Percentiles rank a stretch among this genome's conserved stretches.
Conservation (phyloP, 2,113 vertebrate genomes). For the Marmota monax region DNA sequence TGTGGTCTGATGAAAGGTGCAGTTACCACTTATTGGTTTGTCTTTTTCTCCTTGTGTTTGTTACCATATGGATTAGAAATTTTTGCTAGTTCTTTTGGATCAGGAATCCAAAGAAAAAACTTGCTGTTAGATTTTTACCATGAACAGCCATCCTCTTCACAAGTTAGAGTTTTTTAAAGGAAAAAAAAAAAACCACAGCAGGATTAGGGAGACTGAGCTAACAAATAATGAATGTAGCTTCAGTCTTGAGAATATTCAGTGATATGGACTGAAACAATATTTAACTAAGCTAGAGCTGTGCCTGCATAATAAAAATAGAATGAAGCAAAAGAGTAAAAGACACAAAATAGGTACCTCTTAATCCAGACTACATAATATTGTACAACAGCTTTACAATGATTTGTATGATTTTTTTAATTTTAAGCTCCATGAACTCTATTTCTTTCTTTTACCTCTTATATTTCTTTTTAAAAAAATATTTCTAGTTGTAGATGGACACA, state of each 20-base stretch:
- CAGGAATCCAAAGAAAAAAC: background rate
- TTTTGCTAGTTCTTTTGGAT: background rate
- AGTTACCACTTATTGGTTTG: background rate
- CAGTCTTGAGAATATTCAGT: background rate
- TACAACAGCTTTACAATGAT: background rate
- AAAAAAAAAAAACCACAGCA: background rate
- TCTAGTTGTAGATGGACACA: too few relatives aligned
- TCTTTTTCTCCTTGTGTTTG: background rate
- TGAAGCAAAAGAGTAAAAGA: background rate
- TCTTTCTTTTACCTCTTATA: background rate
- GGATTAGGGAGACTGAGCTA: background rate
- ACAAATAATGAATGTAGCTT: background rate
- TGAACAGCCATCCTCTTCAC: background rate
- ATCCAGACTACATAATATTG: background rate
- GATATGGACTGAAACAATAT: background rate
- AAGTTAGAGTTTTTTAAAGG: background rate
- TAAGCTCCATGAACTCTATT: background rate
- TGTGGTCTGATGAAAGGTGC: background rate
- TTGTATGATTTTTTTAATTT: background rate
- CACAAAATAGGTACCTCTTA: background rate
- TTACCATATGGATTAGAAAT: background rate
- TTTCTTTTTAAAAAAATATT: too few relatives aligned
- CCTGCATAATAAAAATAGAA: conserved; percentile 5
- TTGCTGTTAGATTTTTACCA: conserved; percentile 30
- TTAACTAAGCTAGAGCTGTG: background rate